Evolutionary conservation across 2,797 vertebrate species (phyloP).

Genomic region (Hydrophis major): DNA sequence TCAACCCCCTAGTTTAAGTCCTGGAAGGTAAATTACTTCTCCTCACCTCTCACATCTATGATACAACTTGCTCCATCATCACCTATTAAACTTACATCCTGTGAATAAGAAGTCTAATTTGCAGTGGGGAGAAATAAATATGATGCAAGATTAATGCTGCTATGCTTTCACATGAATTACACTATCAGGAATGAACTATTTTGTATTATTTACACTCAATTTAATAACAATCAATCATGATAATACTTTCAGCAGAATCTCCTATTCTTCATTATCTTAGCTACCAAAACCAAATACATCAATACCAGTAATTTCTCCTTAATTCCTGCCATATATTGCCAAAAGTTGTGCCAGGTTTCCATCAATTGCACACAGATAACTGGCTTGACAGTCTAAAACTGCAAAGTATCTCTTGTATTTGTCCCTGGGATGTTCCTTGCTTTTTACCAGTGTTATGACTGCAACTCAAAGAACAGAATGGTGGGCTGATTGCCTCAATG

Average conservation of each 20-base stretch:
- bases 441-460: background rate
- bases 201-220: background rate
- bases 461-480: background rate
- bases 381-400: background rate
- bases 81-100: background rate
- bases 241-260: background rate
- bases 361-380: background rate
- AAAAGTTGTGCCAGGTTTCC: background rate
- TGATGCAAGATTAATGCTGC: background rate
- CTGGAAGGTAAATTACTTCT: background rate
- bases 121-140: background rate
- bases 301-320: background rate
- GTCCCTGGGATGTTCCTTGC: background rate
- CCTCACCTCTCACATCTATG: background rate
- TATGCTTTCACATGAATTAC: background rate
- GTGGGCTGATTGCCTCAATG: background rate
- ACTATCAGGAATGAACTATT: background rate
- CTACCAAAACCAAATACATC: background rate
- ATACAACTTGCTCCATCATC: background rate
- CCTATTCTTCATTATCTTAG: background rate
- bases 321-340: background rate
- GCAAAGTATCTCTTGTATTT: background rate
- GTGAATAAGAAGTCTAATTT: background rate
- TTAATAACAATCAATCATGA: background rate
- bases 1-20: background rate